A percentile compares a stretch with the other conserved stretches of the same genome.
These are phyloP conservation scores for Danaus chrysippus DNA, from an alignment of 2,888 invertebrate species.

Conservation along the genomic window DNA sequence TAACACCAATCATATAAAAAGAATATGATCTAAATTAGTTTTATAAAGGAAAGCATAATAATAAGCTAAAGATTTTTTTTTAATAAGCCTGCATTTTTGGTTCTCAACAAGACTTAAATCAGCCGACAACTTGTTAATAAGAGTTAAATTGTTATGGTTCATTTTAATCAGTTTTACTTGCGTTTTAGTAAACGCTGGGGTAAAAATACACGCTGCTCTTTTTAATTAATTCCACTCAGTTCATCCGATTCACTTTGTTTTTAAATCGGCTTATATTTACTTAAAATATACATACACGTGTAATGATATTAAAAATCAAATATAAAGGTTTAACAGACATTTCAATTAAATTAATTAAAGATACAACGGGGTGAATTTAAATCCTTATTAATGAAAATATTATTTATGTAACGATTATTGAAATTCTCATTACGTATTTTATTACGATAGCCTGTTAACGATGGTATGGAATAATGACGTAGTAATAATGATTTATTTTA, in stretches of 20 bases:
- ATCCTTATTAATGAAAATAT: background rate
- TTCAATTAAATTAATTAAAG: no score
- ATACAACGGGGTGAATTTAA: background rate
- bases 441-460: slow-evolving; percentile 17
- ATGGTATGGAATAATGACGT: slow-evolving; percentile 13
- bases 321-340: no score
- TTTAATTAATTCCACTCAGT: no score
- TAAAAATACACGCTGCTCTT: no score
- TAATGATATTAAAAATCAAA: no score
- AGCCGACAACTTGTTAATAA: slow-evolving; percentile 3
- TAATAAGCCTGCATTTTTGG: background rate
- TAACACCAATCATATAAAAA: no score
- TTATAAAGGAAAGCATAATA: no score
- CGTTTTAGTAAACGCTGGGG: background rate
- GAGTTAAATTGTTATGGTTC: background rate
- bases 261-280: no score
- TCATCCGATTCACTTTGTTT: no score
- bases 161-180: background rate
- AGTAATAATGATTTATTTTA: slow-evolving; percentile 19
- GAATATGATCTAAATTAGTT: no score
- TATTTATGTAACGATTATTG: background rate
- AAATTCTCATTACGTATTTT: slow-evolving; percentile 14
- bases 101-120: no score
- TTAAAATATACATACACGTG: no score
- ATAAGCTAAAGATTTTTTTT: background rate